These are phyloP conservation scores for Saiga tatarica DNA, from an alignment of 2,113 vertebrate species.

Conservation along the genomic window DNA sequence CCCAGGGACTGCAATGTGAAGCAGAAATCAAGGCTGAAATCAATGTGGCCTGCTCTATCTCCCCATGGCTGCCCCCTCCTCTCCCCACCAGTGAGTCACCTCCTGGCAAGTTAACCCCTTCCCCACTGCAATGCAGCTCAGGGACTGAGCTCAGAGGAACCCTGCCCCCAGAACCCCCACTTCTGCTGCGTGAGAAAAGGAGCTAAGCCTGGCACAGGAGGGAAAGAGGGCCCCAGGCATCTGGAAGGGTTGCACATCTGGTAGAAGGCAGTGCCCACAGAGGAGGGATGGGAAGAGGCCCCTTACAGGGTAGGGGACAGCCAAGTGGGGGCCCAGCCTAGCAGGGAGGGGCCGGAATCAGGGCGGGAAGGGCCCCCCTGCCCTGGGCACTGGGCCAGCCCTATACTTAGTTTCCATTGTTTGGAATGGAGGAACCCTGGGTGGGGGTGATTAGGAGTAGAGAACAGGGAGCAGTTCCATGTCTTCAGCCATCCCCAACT, in stretches of 20 bases:
- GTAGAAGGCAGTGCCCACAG: constrained; percentile 42
- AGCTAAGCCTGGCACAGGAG: background rate
- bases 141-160: background rate
- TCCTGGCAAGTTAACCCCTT: constrained; percentile 72
- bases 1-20: constrained; percentile 73
- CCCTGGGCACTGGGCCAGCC: constrained; percentile 65
- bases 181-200: background rate
- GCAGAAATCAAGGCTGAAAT: constrained; percentile 73
- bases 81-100: constrained; percentile 67
- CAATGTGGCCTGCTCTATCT: constrained; percentile 70
- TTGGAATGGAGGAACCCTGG: constrained; percentile 59
- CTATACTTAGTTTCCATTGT: constrained; percentile 79
- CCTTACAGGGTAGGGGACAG: constrained; percentile 53
- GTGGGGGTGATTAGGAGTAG: constrained; percentile 49
- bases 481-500: constrained; percentile 16
- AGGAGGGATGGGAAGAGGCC: constrained; percentile 64
- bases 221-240: constrained; percentile 50
- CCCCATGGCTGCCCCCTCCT: constrained; percentile 64
- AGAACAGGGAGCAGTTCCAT: constrained; percentile 35
- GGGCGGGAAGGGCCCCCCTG: constrained; percentile 65
- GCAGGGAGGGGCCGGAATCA: constrained; percentile 71
- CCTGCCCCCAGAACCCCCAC: background rate
- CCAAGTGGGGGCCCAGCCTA: constrained; percentile 59
- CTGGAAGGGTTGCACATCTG: constrained; percentile 59
- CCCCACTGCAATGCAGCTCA: constrained; percentile 8